Evolutionary conservation across 2,113 vertebrate genomes (phyloP).

Genomic region (Colistium nudipinnis): DNA sequence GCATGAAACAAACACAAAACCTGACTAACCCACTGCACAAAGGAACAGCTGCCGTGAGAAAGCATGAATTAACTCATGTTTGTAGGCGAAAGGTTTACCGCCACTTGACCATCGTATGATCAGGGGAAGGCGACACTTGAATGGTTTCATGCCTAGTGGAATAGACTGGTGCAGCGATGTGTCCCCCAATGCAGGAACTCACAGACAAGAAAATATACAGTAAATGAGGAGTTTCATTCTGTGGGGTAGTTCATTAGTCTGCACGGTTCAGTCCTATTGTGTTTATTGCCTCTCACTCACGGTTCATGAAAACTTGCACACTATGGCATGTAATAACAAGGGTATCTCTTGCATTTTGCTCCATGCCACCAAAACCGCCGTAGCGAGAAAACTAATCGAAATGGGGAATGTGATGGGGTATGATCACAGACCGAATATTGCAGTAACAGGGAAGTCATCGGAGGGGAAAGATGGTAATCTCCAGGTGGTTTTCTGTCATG

Average conservation of each 20-base stretch:
- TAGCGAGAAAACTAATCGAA: neutral
- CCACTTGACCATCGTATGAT: constrained; percentile 16
- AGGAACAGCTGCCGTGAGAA: constrained; percentile 36
- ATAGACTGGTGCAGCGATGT: constrained; percentile 33
- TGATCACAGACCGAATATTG: neutral
- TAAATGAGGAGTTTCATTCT: constrained; percentile 39
- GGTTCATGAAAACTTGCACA: constrained; percentile 50
- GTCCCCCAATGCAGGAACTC: constrained; percentile 59
- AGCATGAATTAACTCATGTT: constrained; percentile 45
- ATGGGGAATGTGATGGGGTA: neutral
- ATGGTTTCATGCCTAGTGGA: constrained; percentile 19
- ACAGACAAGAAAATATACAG: constrained; percentile 24
- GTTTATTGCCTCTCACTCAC: constrained; percentile 59
- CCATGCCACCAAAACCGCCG: constrained; percentile 65
- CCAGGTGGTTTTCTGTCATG: constrained; percentile 72
- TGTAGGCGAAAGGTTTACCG: constrained; percentile 17
- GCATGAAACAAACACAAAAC: constrained; percentile 49
- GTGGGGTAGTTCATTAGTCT: constrained; percentile 37
- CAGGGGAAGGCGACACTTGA: constrained; percentile 11
- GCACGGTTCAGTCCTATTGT: constrained; percentile 52
- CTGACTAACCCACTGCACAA: constrained; percentile 49
- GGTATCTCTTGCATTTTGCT: constrained; percentile 52
- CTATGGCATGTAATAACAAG: constrained; percentile 52
- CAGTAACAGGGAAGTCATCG: constrained; percentile 3
- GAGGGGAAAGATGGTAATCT: neutral